Base-by-base conservation (phyloP, 2,113 vertebrate genomes). In the Pachycephala philippinensis region DNA sequence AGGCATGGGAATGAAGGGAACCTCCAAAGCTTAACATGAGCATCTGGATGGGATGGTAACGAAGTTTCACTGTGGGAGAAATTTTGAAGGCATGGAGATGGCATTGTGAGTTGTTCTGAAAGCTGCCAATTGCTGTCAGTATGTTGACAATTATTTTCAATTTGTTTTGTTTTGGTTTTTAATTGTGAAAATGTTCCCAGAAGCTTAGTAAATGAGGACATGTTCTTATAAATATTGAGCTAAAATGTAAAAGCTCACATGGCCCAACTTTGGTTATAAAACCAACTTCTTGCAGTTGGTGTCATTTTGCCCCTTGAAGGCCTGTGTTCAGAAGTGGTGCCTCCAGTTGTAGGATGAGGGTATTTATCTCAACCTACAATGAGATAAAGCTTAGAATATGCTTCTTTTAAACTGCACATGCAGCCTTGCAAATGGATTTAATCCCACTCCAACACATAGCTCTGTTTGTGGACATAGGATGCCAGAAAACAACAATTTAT, bases 121-220 rank as follows among this genome's bases (percentile, higher is more conserved):
- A 95, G 66, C 93, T 78, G 84, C 89, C 95, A 82, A 10, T 92
- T 97, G 95, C 92, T 95, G 89, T 93, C 96, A 95, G 93, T 89
- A 94, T 94, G 95, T 96, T 92, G 72, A 95, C 89, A 79, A 93
- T 95, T 94, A 95, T 95, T 95, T 96, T 92, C 95, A 96, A 95
- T 97, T 97, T 97, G 94, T 91, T 96, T 95, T 97, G 95, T 97
- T 97, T 97, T 95, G 89, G 12, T 97, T 97, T 97, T 96, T 97
- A 97, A 97, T 97, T 97, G 96, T 95, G 93, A 92, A 75, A 95
- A 91, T 87, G 95, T 95, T 96, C 95, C 95, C 96, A 97, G 93
- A 94, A 96, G 94, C 77, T 95, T 78, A 82, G 87, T 94, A 95
- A 95, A 96, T 68, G 80, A 92, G 95, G 93, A 87, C 87, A 71